These are phyloP conservation scores for Lasioglossum marginatum DNA, from an alignment of 2,888 invertebrate genomes.

Conservation along the genomic window DNA sequence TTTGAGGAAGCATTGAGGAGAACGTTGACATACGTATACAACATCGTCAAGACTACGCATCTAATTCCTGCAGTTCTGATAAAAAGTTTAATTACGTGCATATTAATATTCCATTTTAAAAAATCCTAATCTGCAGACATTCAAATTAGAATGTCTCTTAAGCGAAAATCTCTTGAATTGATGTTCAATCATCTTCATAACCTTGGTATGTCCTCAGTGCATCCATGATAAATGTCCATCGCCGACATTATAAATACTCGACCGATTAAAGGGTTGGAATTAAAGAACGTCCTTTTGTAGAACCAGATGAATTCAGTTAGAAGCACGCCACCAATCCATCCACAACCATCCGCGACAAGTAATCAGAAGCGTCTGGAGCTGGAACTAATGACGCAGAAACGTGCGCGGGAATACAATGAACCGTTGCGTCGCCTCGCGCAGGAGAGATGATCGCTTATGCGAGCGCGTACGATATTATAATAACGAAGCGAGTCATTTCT, in stretches of 20 bases:
- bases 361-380: background rate
- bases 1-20: background rate
- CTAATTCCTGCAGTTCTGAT: too few relatives aligned
- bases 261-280: background rate
- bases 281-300: background rate
- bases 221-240: background rate
- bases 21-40: too few relatives aligned
- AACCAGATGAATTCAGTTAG: background rate
- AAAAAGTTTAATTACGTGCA: too few relatives aligned
- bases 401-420: conserved; percentile 79
- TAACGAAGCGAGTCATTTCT: conserved; percentile 83
- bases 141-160: too few relatives aligned
- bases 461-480: conserved; percentile 77
- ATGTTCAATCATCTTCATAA: too few relatives aligned
- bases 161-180: background rate
- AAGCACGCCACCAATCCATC: background rate
- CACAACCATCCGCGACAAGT: background rate
- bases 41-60: background rate
- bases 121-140: too few relatives aligned
- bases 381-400: conserved; percentile 77
- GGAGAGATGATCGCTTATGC: conserved; percentile 54
- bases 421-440: conserved; percentile 44
- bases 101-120: too few relatives aligned
- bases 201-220: background rate
- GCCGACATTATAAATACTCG: background rate